These are phyloP conservation scores for Mylabris phalerata DNA, from an alignment of 1,140 invertebrate genomes.

Conservation along the genomic window DNA sequence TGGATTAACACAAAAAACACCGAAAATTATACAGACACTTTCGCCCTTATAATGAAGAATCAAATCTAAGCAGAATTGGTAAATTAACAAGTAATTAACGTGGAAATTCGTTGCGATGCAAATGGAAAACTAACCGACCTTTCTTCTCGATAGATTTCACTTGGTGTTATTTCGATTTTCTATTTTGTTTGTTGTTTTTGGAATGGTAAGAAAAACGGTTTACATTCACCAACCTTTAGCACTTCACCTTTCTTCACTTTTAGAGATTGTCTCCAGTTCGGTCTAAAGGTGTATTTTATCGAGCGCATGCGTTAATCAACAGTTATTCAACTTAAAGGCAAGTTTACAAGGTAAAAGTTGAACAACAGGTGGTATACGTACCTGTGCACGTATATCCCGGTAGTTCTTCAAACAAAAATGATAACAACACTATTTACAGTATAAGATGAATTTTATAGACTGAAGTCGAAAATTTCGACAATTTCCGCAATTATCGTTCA, in stretches of 20 bases:
- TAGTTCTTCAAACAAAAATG: too few relatives aligned
- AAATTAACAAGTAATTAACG: too few relatives aligned
- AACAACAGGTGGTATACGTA: conserved; percentile 22
- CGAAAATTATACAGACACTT: too few relatives aligned
- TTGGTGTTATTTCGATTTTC: conserved; percentile 10
- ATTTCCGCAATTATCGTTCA: too few relatives aligned
- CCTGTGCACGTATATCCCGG: not conserved
- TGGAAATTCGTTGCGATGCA: too few relatives aligned
- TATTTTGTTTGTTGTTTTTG: not conserved
- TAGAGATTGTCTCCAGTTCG: conserved; percentile 26
- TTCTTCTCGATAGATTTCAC: conserved; percentile 21
- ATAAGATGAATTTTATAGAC: too few relatives aligned
- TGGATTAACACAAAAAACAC: too few relatives aligned
- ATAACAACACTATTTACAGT: too few relatives aligned
- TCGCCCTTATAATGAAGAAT: not conserved
- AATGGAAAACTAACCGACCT: conserved; percentile 1
- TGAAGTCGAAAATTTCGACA: too few relatives aligned
- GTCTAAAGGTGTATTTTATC: conserved; percentile 28
- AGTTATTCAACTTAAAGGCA: conserved; percentile 33
- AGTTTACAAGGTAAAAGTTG: conserved; percentile 28
- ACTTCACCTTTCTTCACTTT: conserved; percentile 6
- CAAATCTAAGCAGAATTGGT: too few relatives aligned
- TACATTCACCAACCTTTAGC: not conserved
- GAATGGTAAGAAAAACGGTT: not conserved
- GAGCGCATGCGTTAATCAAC: conserved; percentile 22